These are phyloP conservation scores for Agrotis puta DNA, from an alignment of 2,888 invertebrate species.

Conservation along the genomic window DNA sequence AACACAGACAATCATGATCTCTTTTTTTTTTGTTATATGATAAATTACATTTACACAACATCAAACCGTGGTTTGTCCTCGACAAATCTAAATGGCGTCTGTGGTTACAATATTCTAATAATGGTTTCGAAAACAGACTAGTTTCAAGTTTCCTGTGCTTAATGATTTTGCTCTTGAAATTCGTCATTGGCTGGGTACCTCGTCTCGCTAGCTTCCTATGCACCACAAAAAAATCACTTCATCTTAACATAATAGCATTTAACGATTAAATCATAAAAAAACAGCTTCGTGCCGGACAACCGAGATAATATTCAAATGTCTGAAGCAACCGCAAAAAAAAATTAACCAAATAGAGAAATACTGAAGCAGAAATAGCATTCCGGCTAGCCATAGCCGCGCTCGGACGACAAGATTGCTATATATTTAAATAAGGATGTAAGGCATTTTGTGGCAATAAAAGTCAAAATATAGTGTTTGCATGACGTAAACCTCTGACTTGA, in stretches of 20 bases:
- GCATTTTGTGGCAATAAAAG: constrained; percentile 54
- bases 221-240: constrained; percentile 67
- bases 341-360: constrained; percentile 30
- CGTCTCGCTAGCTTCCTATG: constrained; percentile 73
- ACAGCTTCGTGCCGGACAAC: constrained; percentile 4
- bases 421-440: constrained; percentile 48
- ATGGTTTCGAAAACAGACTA: constrained; percentile 45
- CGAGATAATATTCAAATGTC: constrained; percentile 25
- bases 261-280: constrained; percentile 32
- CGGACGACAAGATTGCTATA: constrained; percentile 11
- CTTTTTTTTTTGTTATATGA: constrained; percentile 62
- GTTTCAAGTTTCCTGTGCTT: constrained; percentile 67
- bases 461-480: constrained; percentile 67
- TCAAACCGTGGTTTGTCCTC: constrained; percentile 55
- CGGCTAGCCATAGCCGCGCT: constrained; percentile 1
- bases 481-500: constrained; percentile 82
- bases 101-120: constrained; percentile 43
- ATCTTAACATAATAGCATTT: constrained; percentile 51
- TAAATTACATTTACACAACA: constrained; percentile 48
- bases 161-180: constrained; percentile 76
- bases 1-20: constrained; percentile 64
- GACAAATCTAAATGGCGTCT: constrained; percentile 51
- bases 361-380: constrained; percentile 15
- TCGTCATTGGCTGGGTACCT: constrained; percentile 65
- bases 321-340: constrained; percentile 10